Conservation (phyloP, 2,113 vertebrate species). For the Axis porcinus region DNA sequence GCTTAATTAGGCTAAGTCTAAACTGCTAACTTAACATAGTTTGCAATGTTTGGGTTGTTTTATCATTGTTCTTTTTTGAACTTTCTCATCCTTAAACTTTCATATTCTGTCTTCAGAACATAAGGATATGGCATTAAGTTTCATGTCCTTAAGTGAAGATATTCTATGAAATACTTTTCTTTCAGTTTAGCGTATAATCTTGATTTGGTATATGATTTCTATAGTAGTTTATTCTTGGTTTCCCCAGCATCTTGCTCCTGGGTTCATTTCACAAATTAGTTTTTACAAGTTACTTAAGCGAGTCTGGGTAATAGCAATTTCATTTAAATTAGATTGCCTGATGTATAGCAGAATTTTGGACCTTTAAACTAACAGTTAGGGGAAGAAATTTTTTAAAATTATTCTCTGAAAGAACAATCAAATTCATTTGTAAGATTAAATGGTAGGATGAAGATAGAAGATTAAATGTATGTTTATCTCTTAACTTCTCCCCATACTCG, state of each 20-base stretch:
- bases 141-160: neutral
- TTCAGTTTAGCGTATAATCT: neutral
- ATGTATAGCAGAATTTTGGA: neutral
- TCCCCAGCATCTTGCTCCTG: neutral
- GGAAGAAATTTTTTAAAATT: neutral
- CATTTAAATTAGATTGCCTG: neutral
- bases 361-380: neutral
- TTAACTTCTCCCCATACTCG: neutral
- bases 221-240: neutral
- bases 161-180: neutral
- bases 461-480: neutral
- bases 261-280: neutral
- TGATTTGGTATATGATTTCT: neutral
- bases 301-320: neutral
- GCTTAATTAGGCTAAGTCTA: neutral
- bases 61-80: neutral
- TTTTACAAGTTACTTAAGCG: neutral
- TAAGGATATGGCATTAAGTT: neutral
- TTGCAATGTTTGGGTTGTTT: neutral
- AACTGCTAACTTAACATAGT: neutral
- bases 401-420: neutral
- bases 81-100: neutral
- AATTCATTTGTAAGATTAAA: neutral
- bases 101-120: neutral
- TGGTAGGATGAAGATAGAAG: neutral